phyloP scores from a whole-genome alignment of 2,113 vertebrate species.

The Cynopterus brachyotis region DNA sequence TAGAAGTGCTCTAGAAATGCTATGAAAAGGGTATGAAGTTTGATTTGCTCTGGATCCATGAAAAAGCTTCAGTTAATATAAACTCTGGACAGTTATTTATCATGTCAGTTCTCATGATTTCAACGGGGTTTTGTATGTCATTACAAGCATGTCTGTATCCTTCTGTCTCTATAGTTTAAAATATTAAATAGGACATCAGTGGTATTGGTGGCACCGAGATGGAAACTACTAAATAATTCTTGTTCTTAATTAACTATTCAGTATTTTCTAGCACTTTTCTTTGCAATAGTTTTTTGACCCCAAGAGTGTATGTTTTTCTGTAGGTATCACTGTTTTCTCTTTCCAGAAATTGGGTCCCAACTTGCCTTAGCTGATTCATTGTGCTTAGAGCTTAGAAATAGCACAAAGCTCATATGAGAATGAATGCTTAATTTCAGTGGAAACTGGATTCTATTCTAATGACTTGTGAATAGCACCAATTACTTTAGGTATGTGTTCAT shows the following conservation, averaged over 20 bases:
- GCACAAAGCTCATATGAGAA: rapidly evolving
- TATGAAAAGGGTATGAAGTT: background rate
- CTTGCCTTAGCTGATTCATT: background rate
- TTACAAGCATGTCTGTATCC: background rate
- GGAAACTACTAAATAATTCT: background rate
- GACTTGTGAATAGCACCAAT: background rate
- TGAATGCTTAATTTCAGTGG: background rate
- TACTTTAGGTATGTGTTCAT: background rate
- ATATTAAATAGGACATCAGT: background rate
- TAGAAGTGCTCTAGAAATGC: background rate
- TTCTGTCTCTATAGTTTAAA: background rate
- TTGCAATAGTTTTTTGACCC: background rate
- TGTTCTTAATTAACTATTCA: background rate
- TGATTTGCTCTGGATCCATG: background rate
- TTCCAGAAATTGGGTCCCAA: background rate
- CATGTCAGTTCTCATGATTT: background rate
- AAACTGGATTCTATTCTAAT: background rate
- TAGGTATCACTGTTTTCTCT: background rate
- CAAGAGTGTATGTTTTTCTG: background rate
- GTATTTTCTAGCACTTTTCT: background rate
- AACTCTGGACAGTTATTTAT: background rate
- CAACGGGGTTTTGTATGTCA: background rate
- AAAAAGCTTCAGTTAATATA: background rate
- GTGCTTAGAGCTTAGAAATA: background rate
- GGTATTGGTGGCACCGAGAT: background rate